phyloP scores from a whole-genome alignment of 2,888 invertebrate species.

The Eupithecia inturbata region DNA sequence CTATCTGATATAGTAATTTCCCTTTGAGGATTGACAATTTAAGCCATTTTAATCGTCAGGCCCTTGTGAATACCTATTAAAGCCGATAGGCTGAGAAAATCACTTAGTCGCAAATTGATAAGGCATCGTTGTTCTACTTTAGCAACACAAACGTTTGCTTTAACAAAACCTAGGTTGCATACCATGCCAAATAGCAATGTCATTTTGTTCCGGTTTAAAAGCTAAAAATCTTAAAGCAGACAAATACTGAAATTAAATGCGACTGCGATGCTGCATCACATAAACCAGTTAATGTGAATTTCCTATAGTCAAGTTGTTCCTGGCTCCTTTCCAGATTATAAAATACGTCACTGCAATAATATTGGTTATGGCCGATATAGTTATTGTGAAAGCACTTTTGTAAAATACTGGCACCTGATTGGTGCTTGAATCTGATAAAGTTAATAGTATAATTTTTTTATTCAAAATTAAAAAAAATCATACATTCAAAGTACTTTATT shows the following conservation, averaged over 20 bases:
- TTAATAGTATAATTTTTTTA: not conserved
- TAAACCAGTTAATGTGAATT: slow-evolving; percentile 17
- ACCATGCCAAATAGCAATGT: not conserved
- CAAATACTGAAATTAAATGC: not conserved
- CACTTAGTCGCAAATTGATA: not conserved
- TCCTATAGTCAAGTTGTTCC: slow-evolving; percentile 8
- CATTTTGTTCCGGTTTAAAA: not conserved
- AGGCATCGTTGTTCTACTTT: not conserved
- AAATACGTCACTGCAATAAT: slow-evolving; percentile 10
- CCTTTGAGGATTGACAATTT: slow-evolving; percentile 3
- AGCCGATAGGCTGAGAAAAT: not conserved
- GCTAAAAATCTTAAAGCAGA: not conserved
- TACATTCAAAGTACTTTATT: too few relatives aligned
- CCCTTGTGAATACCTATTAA: not conserved
- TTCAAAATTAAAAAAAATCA: too few relatives aligned
- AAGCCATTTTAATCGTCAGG: not conserved
- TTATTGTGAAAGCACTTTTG: not conserved
- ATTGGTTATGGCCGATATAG: slow-evolving; percentile 1
- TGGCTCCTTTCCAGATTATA: slow-evolving; percentile 10
- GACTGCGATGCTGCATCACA: not conserved
- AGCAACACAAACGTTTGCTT: too few relatives aligned
- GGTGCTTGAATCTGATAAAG: not conserved
- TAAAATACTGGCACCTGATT: slow-evolving; percentile 1
- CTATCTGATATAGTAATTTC: not conserved
- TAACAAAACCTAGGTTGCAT: not conserved